phyloP scores from a whole-genome alignment of 2,113 vertebrate genomes.

The Corythaeola cristata region DNA sequence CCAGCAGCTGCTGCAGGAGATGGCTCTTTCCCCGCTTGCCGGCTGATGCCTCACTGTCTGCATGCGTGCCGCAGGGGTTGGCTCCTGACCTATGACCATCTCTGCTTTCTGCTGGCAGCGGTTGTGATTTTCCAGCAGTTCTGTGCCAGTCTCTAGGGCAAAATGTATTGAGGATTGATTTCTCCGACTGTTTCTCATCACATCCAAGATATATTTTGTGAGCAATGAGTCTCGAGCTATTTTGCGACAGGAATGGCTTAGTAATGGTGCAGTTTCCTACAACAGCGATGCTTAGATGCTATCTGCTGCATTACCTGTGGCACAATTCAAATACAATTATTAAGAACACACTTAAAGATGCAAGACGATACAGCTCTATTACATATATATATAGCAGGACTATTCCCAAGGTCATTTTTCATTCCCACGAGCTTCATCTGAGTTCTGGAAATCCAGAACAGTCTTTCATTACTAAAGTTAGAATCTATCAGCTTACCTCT shows the following conservation, averaged over 20 bases:
- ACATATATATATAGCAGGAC: neutral
- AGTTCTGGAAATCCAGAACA: neutral
- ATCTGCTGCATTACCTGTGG: neutral
- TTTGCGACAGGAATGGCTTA: neutral
- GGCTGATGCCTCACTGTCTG: neutral
- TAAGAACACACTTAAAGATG: neutral
- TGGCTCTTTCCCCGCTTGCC: rapidly evolving
- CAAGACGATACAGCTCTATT: neutral
- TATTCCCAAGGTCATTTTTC: neutral
- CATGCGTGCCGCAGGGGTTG: neutral
- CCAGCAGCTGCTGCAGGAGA: neutral
- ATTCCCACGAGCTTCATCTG: neutral
- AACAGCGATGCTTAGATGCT: neutral
- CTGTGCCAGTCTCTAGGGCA: neutral
- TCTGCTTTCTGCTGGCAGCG: neutral
- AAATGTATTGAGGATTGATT: neutral
- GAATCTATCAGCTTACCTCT: conserved; percentile 79
- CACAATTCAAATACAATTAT: neutral
- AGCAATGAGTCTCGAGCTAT: neutral
- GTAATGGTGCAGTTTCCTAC: neutral
- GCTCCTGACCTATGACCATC: neutral
- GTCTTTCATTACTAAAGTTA: neutral
- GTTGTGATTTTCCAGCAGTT: neutral
- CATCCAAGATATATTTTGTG: neutral
- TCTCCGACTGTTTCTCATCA: neutral